Percentiles rank a stretch among this genome's conserved stretches.
Conservation (phyloP, 2,888 invertebrate genomes). For the Clitarchus hookeri region DNA sequence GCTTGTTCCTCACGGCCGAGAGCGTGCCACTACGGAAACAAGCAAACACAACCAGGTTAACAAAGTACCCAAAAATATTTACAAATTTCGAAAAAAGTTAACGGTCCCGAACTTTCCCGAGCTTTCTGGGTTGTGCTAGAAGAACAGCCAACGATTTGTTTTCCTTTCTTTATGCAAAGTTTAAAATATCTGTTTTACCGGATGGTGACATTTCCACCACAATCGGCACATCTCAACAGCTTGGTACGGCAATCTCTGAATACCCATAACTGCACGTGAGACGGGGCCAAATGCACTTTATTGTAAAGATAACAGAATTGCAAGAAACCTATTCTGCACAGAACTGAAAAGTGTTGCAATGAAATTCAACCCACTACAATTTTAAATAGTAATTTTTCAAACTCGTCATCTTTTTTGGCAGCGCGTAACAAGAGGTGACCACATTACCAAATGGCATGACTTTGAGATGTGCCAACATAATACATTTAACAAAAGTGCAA, state of each 20-base stretch:
- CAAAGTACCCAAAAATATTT: conserved; percentile 19
- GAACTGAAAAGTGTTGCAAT: conserved; percentile 30
- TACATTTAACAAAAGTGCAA: not conserved
- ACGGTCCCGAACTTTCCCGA: conserved; percentile 58
- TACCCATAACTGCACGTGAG: not conserved
- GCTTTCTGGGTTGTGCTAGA: conserved; percentile 60
- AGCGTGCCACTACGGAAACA: conserved; percentile 90
- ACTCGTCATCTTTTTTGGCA: not conserved
- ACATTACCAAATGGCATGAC: conserved; percentile 22
- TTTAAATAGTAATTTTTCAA: not conserved
- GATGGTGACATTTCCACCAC: conserved; percentile 39
- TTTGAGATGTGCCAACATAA: conserved; percentile 24
- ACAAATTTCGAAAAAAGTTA: conserved; percentile 30
- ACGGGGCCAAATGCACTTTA: conserved; percentile 38
- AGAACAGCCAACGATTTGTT: conserved; percentile 62
- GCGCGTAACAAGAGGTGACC: conserved; percentile 6
- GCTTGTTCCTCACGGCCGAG: conserved; percentile 99
- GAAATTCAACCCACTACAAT: conserved; percentile 11
- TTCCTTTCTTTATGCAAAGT: not conserved
- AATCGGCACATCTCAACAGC: conserved; percentile 23
- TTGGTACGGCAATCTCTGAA: not conserved
- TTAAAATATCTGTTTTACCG: not conserved
- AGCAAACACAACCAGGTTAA: conserved; percentile 37
- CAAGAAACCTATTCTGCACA: conserved; percentile 42
- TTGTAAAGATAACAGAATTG: not conserved